phyloP scores from a whole-genome alignment of 2,888 invertebrate species.

The Pelosia muscerda region DNA sequence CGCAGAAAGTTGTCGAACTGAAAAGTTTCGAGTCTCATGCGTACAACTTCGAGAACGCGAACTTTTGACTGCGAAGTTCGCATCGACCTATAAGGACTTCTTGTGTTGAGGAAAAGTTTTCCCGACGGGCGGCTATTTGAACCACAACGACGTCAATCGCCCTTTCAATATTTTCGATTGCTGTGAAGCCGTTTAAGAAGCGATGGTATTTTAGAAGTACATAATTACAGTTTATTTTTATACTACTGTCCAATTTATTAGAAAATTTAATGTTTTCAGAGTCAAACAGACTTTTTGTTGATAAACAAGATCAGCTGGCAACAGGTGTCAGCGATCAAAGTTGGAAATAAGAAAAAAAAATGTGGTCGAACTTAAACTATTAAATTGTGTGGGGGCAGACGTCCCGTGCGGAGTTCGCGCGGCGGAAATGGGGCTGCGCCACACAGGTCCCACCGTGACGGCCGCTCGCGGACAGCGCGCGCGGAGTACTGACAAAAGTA shows the following conservation, averaged over 20 bases:
- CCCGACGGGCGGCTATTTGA: constrained; percentile 58
- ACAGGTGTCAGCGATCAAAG: constrained; percentile 45
- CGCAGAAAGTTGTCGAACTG: constrained; percentile 70
- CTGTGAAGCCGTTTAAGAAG: constrained; percentile 19
- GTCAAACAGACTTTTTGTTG: constrained; percentile 32
- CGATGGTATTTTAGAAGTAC: constrained; percentile 16
- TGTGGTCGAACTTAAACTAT: constrained; percentile 41
- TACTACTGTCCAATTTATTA: constrained; percentile 11
- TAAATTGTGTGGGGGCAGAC: constrained; percentile 43
- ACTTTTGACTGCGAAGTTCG: constrained; percentile 81
- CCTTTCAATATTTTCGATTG: constrained; percentile 43
- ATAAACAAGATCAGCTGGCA: constrained; percentile 39
- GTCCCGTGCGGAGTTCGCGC: constrained; percentile 59
- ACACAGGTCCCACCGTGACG: constrained; percentile 55
- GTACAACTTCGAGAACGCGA: constrained; percentile 73
- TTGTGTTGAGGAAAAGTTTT: constrained; percentile 68
- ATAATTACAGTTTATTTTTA: neutral
- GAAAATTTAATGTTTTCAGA: constrained; percentile 24
- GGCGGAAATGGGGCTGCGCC: constrained; percentile 42
- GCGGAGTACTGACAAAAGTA: constrained; percentile 74
- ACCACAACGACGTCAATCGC: constrained; percentile 48
- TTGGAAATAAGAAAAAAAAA: constrained; percentile 32
- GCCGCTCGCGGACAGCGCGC: constrained; percentile 81
- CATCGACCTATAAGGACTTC: constrained; percentile 71
- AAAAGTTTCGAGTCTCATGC: constrained; percentile 73